A percentile compares a stretch with the other conserved stretches of the same genome.
These are phyloP conservation scores for Hypomecis punctinalis DNA, from an alignment of 2,888 invertebrate species.

Conservation along the genomic window DNA sequence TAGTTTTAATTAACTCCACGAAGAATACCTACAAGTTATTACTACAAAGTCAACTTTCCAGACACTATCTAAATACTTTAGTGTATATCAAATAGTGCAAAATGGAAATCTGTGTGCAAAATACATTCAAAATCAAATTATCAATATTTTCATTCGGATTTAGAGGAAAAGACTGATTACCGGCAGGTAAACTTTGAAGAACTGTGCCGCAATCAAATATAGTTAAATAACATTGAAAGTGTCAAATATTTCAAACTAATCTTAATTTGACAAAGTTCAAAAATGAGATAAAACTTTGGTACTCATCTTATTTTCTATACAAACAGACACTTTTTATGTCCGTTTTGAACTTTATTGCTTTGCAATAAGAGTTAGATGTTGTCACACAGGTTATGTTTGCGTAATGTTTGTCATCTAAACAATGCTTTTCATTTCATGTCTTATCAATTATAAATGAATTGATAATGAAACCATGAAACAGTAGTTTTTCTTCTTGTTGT, in stretches of 20 bases:
- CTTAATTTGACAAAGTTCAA: conserved; percentile 3
- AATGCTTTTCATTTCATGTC: conserved; percentile 5
- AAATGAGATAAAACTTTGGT: background rate
- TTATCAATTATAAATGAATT: conserved; percentile 11
- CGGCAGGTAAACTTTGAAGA: background rate
- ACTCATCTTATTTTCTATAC: conserved; percentile 1
- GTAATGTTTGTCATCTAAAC: conserved; percentile 7
- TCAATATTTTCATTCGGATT: conserved; percentile 7
- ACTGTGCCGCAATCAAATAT: background rate
- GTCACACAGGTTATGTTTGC: background rate
- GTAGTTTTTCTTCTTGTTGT: conserved; percentile 1
- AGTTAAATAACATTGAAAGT: background rate
- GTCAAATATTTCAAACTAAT: background rate
- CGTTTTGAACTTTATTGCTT: background rate
- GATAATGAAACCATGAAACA: background rate
- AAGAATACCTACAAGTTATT: no score
- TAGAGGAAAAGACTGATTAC: no score
- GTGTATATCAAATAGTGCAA: no score
- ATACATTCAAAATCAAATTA: conserved; percentile 1
- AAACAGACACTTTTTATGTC: no score
- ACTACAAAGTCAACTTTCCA: no score
- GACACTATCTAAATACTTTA: no score
- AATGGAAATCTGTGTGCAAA: no score
- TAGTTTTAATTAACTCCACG: no score
- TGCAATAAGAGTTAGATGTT: background rate